phyloP scores from a whole-genome alignment of 2,888 invertebrate species.

The Hipparchia sbordonii region DNA sequence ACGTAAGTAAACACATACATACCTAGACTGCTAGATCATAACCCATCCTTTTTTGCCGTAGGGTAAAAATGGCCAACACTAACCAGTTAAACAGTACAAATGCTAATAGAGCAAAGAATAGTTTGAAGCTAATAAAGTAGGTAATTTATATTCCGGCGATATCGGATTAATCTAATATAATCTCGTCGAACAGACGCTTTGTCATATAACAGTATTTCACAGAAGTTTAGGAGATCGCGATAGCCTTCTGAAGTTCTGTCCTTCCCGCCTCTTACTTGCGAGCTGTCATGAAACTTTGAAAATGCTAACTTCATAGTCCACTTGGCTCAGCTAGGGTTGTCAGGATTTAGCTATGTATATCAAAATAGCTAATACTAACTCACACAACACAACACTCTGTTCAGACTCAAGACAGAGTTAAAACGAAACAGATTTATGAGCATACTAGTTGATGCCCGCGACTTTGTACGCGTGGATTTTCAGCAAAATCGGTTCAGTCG shows the following conservation, averaged over 20 bases:
- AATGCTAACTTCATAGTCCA: slow-evolving; percentile 36
- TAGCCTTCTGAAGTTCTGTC: slow-evolving; percentile 21
- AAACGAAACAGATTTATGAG: too few species aligned
- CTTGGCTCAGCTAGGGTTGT: slow-evolving; percentile 25
- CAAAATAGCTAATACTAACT: too few species aligned
- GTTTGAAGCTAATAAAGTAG: neutral
- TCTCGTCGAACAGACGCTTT: slow-evolving; percentile 25
- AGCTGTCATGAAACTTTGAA: slow-evolving; percentile 38
- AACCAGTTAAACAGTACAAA: neutral
- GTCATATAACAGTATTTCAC: slow-evolving; percentile 29
- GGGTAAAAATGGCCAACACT: too few species aligned
- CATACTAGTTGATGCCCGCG: neutral
- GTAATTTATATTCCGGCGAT: neutral
- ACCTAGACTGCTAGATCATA: too few species aligned
- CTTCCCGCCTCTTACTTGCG: slow-evolving; percentile 20
- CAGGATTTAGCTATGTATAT: too few species aligned
- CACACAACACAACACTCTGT: too few species aligned
- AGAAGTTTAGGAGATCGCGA: slow-evolving; percentile 32
- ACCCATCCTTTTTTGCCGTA: too few species aligned
- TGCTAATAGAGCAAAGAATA: too few species aligned
- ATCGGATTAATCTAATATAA: slow-evolving; percentile 15
- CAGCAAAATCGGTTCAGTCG: too few species aligned
- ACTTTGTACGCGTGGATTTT: neutral
- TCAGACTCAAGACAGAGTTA: too few species aligned
- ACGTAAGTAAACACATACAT: too few species aligned